phyloP scores from a whole-genome alignment of 2,797 vertebrate species.

The Picus viridis region DNA sequence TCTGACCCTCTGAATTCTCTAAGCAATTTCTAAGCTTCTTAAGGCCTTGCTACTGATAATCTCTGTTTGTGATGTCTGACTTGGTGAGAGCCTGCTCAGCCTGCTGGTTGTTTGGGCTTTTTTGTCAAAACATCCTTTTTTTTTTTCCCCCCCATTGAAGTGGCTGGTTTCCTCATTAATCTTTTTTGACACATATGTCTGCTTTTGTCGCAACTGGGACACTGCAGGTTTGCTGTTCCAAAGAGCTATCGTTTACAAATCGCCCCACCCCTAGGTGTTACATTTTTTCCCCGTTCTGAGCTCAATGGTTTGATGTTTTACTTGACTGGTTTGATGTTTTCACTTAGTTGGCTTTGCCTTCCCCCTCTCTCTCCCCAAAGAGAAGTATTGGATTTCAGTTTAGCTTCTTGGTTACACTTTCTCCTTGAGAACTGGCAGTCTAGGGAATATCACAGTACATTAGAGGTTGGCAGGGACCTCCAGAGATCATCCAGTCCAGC shows the following conservation, averaged over 20 bases:
- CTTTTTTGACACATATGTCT: neutral
- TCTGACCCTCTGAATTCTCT: neutral
- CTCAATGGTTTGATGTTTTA: neutral
- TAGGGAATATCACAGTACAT: neutral
- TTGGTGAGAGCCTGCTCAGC: neutral
- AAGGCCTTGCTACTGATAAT: neutral
- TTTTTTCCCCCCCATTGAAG: neutral
- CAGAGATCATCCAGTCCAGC: too few relatives aligned
- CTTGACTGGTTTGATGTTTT: neutral
- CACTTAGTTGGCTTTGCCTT: neutral
- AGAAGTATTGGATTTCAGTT: neutral
- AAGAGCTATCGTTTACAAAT: neutral
- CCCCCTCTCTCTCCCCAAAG: neutral
- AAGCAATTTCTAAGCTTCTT: slow-evolving; percentile 13
- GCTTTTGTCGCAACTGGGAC: neutral
- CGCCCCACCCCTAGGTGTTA: neutral
- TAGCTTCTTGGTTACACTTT: neutral
- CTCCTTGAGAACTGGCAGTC: neutral
- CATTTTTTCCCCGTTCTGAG: neutral
- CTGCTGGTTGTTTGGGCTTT: neutral
- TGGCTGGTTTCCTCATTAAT: neutral
- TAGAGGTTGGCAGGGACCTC: too few relatives aligned
- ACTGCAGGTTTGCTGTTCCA: neutral
- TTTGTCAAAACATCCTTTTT: neutral
- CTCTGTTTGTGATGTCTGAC: neutral